Base-by-base conservation (phyloP, 1,140 invertebrate genomes). In the Geopemphigus sp. region DNA sequence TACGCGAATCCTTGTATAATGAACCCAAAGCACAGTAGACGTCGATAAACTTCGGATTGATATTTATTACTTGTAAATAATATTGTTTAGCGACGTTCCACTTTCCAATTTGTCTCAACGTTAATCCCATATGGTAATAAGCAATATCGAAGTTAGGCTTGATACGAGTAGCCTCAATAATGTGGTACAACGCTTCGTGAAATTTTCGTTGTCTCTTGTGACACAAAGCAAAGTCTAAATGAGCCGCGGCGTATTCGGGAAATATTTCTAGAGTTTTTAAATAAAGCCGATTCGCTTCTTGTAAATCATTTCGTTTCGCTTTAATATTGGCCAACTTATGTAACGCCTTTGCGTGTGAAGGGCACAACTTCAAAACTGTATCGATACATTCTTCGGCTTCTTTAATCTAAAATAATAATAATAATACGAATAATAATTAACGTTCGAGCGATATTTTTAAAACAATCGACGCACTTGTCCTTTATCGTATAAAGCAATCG, bases 381-480 rank as follows among this genome's bases (percentile, higher is more conserved):
- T 98, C 98, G 88, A 99, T 99, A 84, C 97, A 99, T 84, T 98
- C 95, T 86, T 99, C 98, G 2, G 98, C 97, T 86, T 99, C 98
- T 47, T 89, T 87, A 19, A 98, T 95, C 88, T 93, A 85, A 22
- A 81, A 64, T 78, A 17, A 83, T 50, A 66, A n/a, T n/a, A n/a
- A n/a, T n/a, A n/a, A n/a, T n/a, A n/a, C n/a, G 54, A 8, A 32
- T 24, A 26, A 26, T 56, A 50, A 70, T 70, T 17, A 70, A 70
- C 26, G 15, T 4, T 11, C 22, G 0, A 2, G 5, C 24, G 24
- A 59, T 32, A 59, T 6, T 56, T 26, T 19, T 15, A 39, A 74
- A 80, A 57, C 19, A 47, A 59, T 1, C 14, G 6, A 81, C 82
- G 82, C 81, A 89, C 88, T 85, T 93, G 90, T 80, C 97, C 96